Conservation (phyloP, 2,113 vertebrate genomes). For the Chroicocephalus ridibundus region DNA sequence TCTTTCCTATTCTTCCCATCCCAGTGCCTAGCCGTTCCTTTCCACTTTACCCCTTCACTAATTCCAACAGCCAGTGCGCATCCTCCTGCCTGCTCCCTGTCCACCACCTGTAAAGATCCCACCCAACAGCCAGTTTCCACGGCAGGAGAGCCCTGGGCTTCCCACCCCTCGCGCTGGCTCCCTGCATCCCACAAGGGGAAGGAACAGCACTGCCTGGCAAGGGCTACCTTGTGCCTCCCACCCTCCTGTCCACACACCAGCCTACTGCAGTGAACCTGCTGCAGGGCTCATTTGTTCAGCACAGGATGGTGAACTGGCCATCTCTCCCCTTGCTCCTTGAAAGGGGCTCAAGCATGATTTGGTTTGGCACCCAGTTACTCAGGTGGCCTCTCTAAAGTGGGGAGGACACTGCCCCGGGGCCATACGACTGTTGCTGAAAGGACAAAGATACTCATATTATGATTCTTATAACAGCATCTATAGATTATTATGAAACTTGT, state of each 20-base stretch:
- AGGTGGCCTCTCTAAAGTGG: background rate
- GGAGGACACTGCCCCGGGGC: background rate
- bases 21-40: background rate
- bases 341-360: accelerated
- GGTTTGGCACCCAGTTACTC: background rate
- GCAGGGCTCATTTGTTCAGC: background rate
- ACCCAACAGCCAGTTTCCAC: background rate
- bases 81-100: background rate
- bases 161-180: accelerated
- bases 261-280: background rate
- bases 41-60: background rate
- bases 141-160: background rate
- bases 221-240: background rate
- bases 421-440: accelerated
- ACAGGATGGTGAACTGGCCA: accelerated
- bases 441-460: background rate
- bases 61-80: background rate
- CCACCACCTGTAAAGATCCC: background rate
- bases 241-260: accelerated
- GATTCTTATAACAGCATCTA: background rate
- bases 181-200: background rate
- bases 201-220: accelerated
- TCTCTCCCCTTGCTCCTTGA: background rate
- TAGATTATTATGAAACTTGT: background rate
- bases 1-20: background rate